Conservation (phyloP, 2,113 vertebrate genomes). For the Melanotaenia duboulayi region DNA sequence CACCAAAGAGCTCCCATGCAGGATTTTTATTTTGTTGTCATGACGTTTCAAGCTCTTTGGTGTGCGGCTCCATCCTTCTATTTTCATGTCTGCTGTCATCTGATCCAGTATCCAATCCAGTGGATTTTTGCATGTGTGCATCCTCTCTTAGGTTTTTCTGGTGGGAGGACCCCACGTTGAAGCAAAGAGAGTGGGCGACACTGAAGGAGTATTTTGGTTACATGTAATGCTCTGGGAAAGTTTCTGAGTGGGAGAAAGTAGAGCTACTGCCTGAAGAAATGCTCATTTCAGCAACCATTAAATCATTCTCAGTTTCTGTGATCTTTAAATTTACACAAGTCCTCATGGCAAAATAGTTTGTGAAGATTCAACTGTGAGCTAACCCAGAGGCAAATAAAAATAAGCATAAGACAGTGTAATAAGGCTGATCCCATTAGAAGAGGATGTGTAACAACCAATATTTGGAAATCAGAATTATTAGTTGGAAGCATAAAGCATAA, state of each 20-base stretch:
- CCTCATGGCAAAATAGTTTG: conserved; percentile 52
- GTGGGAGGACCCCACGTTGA: conserved; percentile 38
- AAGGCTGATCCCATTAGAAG: conserved; percentile 61
- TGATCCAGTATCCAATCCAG: background rate
- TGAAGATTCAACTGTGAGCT: conserved; percentile 42
- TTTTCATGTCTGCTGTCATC: background rate
- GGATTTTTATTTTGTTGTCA: background rate
- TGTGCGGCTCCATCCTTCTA: background rate
- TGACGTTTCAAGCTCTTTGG: background rate
- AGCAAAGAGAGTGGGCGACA: conserved; percentile 49
- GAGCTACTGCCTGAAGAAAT: conserved; percentile 68
- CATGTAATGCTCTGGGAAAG: conserved; percentile 59
- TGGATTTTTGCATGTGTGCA: background rate
- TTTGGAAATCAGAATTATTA: conserved; percentile 45
- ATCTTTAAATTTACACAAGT: conserved; percentile 63
- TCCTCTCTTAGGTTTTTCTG: background rate
- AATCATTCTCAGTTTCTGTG: conserved; percentile 69
- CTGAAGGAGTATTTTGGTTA: conserved; percentile 36
- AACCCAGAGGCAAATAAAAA: conserved; percentile 62
- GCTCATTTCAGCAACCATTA: conserved; percentile 69
- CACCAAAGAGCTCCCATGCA: background rate
- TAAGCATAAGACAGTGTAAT: conserved; percentile 65
- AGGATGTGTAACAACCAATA: conserved; percentile 50
- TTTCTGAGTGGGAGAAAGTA: conserved; percentile 72
- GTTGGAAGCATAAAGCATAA: conserved; percentile 6